Base-by-base conservation (phyloP, 2,888 invertebrate genomes). In the Leptopilina drosophilae region DNA sequence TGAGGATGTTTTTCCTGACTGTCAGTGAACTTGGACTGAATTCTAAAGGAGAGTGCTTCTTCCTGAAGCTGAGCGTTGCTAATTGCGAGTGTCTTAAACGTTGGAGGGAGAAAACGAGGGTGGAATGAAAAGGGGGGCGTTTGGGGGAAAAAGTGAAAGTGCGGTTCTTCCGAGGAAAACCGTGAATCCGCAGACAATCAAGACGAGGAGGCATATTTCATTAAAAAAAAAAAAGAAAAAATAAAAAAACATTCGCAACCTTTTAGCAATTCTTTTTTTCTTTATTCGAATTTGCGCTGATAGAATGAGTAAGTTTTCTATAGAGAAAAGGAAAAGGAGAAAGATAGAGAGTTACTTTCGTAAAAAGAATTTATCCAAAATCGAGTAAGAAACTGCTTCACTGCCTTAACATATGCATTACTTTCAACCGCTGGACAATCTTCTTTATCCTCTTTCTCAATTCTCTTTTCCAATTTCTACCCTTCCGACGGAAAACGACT, bases 341-440 rank as follows among this genome's bases (percentile, higher is more conserved):
- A 3, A 33, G 33, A 33, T 2, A 33, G 33, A 83, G 84, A 85
- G 86, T 86, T 86, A 87, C 85, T 84, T 87, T 85, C 83, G 87
- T 33, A 42, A 42, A 42, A 8, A 8, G 42, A 42, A 42, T 42
- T 42, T 42, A 42, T 42, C 42, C 8, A 86, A 86, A 87, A 89
- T 88, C 86, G 88, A 85, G 82, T 85, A 84, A 84, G 85, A 84
- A 85, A 49, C 85, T 83, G 85, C 85, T 81, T 85, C 78, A 81
- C 73, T 81, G 85, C 82, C 84, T 83, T 87, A 88, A 88, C 89
- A 84, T 88, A 90, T 89, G 90, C 89, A 88, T 88, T 88, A 87
- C 85, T 83, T 86, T 81, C 84, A 84, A 84, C 84, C 86, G 87
- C 86, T 87, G 87, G 86, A 84, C 87, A 85, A 83, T 84, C 84